A percentile compares a stretch with the other conserved stretches of the same genome.
Evolutionary conservation across 2,888 invertebrate genomes (phyloP).

Genomic region (Oeneis ivallda): DNA sequence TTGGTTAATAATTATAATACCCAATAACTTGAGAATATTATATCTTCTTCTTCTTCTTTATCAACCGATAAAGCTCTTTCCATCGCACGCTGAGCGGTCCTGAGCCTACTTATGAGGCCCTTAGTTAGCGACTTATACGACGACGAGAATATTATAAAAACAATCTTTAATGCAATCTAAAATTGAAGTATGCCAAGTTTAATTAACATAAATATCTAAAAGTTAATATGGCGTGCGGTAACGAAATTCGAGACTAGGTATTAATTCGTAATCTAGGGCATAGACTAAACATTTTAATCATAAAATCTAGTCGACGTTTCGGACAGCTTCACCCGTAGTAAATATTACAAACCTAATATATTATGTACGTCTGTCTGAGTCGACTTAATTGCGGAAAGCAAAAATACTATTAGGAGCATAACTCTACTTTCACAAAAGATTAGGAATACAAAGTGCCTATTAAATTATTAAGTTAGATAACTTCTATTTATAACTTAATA

Average conservation of each 20-base stretch:
- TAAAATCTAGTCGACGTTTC: not conserved
- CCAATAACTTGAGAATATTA: too few relatives aligned
- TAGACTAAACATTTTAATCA: conserved; percentile 1
- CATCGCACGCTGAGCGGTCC: too few relatives aligned
- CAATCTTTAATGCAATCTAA: too few relatives aligned
- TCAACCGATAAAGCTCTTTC: too few relatives aligned
- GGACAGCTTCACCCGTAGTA: not conserved
- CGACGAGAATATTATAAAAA: too few relatives aligned
- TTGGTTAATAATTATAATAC: too few relatives aligned
- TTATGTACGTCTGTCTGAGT: not conserved
- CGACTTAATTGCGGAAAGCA: conserved; percentile 12
- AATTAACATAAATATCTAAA: too few relatives aligned
- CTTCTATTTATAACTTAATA: not conserved
- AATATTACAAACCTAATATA: not conserved
- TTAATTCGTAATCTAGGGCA: conserved; percentile 12
- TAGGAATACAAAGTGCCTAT: conserved; percentile 10
- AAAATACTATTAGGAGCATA: not conserved
- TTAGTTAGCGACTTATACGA: too few relatives aligned
- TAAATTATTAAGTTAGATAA: conserved; percentile 5
- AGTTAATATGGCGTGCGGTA: too few relatives aligned
- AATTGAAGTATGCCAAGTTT: too few relatives aligned
- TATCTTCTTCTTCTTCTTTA: too few relatives aligned
- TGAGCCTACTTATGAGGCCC: too few relatives aligned
- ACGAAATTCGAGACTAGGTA: conserved; percentile 4
- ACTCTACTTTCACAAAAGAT: conserved; percentile 15